Conservation (phyloP, 92 coral and sea anemone genomes). For the Bergia puertoricense region DNA sequence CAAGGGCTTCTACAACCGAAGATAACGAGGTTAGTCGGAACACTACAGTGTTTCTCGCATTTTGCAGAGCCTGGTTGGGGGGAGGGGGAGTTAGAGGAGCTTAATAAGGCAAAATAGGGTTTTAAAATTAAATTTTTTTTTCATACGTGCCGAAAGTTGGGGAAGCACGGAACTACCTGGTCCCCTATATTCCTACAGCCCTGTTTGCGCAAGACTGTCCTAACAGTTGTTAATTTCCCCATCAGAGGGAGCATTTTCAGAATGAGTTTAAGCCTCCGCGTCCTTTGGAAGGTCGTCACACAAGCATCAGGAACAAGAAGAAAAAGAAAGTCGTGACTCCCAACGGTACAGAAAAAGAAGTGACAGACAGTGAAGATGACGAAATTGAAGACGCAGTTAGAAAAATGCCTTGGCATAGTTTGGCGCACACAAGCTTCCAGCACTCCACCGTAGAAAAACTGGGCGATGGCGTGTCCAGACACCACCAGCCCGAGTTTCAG, state of each 20-base stretch:
- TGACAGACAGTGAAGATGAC: slow-evolving; percentile 77
- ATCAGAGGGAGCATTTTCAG: slow-evolving; percentile 78
- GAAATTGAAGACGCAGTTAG: slow-evolving; percentile 46
- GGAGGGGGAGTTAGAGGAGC: too few relatives aligned
- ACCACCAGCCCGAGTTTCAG: slow-evolving; percentile 24
- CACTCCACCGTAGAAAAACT: slow-evolving; percentile 27
- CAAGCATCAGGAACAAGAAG: slow-evolving; percentile 61
- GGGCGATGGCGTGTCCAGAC: slow-evolving; percentile 13
- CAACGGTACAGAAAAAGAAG: slow-evolving; percentile 71
- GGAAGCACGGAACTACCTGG: too few relatives aligned
- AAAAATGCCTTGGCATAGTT: slow-evolving; percentile 44
- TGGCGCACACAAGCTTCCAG: slow-evolving; percentile 34
- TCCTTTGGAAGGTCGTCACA: slow-evolving; percentile 82
- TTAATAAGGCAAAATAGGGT: too few relatives aligned
- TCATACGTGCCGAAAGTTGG: too few relatives aligned
- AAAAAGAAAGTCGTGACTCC: slow-evolving; percentile 53
- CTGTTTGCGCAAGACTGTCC: background rate
- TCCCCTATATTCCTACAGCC: too few relatives aligned
- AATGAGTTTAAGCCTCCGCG: slow-evolving; percentile 69
- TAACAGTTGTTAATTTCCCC: background rate
- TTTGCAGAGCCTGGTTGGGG: too few relatives aligned
- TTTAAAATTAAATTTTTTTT: too few relatives aligned
- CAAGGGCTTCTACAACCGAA: too few relatives aligned
- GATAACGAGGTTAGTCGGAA: too few relatives aligned
- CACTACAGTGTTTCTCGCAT: too few relatives aligned